These are phyloP conservation scores for Brachionus sp. DNA, from an alignment of 1,140 invertebrate genomes.

Conservation along the genomic window DNA sequence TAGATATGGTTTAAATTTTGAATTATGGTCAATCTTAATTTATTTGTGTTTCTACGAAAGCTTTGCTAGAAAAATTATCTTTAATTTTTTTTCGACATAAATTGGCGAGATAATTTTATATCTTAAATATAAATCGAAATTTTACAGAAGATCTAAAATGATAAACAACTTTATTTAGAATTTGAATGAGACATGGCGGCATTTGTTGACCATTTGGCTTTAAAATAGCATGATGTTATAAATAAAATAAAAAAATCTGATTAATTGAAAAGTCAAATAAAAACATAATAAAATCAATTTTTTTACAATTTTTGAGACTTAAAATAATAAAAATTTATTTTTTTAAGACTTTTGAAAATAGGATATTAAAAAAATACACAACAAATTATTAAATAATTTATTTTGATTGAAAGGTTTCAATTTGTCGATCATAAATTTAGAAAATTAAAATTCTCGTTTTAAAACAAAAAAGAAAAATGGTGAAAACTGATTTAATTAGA, in stretches of 20 bases:
- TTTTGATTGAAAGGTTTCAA: neutral
- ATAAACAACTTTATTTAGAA: neutral
- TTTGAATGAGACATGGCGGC: neutral
- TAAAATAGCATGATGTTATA: neutral
- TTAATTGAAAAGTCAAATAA: neutral
- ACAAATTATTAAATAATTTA: neutral
- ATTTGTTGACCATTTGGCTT: neutral
- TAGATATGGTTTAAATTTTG: slow-evolving; percentile 15
- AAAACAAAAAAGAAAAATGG: too few relatives aligned
- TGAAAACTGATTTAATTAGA: too few relatives aligned
- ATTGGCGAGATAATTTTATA: neutral
- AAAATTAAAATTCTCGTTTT: too few relatives aligned
- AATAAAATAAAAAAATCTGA: neutral
- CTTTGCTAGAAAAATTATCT: neutral
- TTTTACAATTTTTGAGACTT: neutral
- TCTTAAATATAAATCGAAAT: neutral
- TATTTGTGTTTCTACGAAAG: neutral
- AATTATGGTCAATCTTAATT: neutral
- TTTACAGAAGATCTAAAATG: neutral
- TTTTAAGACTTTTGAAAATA: too few relatives aligned
- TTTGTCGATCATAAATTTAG: neutral
- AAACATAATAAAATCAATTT: neutral
- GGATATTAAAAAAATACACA: neutral
- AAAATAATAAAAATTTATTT: neutral
- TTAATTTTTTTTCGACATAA: neutral